Evolutionary conservation across 2,797 vertebrate genomes (phyloP).

Genomic region (Notolepis coatsorum): DNA sequence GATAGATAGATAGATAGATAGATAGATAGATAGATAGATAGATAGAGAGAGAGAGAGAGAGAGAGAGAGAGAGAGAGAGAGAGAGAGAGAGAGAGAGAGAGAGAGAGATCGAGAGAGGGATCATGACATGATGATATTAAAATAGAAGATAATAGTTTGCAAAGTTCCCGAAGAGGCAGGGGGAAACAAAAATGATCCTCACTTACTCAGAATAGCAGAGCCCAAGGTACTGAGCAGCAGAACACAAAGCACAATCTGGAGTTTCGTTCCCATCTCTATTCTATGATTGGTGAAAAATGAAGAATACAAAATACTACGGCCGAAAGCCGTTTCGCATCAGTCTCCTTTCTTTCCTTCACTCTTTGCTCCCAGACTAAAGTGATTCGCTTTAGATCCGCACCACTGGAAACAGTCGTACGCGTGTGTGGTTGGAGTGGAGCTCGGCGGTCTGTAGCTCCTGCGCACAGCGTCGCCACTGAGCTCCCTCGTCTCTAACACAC

Average conservation of each 20-base stretch:
- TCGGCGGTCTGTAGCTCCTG: no score
- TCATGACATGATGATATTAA: background rate
- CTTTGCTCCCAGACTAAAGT: background rate
- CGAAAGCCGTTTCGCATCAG: slow-evolving; percentile 2
- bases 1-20: no score
- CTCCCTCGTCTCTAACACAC: slow-evolving; percentile 31
- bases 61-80: background rate
- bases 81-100: background rate
- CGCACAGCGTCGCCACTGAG: background rate
- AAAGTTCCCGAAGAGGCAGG: background rate
- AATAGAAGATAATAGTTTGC: slow-evolving; percentile 1
- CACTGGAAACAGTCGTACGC: slow-evolving; percentile 25
- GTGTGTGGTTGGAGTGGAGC: slow-evolving; percentile 50
- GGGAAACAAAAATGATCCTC: background rate
- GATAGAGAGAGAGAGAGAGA: background rate
- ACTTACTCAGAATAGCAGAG: slow-evolving; percentile 50
- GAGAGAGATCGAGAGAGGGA: background rate
- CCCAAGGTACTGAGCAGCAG: slow-evolving; percentile 50
- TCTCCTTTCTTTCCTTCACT: background rate
- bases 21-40: background rate
- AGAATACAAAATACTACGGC: slow-evolving; percentile 6
- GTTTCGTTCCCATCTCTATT: slow-evolving; percentile 65
- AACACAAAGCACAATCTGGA: slow-evolving; percentile 56
- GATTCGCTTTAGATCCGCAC: background rate
- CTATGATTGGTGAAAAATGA: background rate